Percentiles rank a stretch among this genome's conserved stretches.
Conservation (phyloP, 2,113 vertebrate species). For the Elaphurus davidianus region DNA sequence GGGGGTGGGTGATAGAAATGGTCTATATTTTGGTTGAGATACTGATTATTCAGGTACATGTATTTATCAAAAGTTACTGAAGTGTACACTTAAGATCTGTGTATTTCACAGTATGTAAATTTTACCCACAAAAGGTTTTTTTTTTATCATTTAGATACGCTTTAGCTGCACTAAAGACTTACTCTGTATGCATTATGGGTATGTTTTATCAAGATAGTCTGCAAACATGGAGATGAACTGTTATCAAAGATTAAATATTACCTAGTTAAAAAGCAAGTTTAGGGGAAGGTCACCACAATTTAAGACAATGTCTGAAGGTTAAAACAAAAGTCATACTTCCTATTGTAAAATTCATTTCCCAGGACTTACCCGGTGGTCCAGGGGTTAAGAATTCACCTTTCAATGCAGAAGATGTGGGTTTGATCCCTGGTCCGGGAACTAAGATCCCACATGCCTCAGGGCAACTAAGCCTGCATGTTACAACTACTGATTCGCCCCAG, state of each 20-base stretch:
- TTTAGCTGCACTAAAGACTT: not conserved
- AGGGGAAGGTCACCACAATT: not conserved
- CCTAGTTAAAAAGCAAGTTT: not conserved
- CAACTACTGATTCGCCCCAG: not conserved
- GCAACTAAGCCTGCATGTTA: not conserved
- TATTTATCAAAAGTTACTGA: not conserved
- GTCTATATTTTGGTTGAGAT: not conserved
- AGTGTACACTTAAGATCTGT: not conserved
- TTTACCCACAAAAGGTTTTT: not conserved
- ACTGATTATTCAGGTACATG: not conserved
- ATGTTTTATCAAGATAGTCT: not conserved
- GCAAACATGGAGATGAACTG: not conserved
- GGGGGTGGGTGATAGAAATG: not conserved
- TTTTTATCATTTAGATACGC: not conserved
- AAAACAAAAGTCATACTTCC: slow-evolving; percentile 4
- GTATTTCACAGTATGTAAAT: not conserved
- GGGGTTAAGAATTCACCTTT: not conserved
- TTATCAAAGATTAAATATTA: slow-evolving; percentile 18
- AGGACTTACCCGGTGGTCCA: not conserved
- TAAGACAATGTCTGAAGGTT: not conserved
- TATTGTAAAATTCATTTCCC: not conserved
- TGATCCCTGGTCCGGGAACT: not conserved
- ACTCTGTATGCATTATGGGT: not conserved
- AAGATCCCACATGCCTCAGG: not conserved
- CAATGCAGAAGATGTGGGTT: not conserved